Conservation (phyloP, 2,888 invertebrate species). For the Drosophila parthenogenetica region DNA sequence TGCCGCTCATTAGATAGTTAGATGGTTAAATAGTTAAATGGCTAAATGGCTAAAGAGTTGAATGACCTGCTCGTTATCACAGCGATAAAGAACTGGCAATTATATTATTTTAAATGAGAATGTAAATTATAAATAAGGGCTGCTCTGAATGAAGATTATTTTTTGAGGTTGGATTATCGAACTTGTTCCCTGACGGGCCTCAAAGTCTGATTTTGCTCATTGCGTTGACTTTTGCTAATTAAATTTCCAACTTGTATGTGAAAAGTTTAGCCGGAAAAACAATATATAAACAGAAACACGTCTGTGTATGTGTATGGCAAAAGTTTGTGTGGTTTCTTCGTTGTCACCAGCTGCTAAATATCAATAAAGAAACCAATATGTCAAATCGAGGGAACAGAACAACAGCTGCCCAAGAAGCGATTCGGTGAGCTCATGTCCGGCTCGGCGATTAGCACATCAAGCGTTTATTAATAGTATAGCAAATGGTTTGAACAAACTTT, state of each 20-base stretch:
- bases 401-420: conserved; percentile 55
- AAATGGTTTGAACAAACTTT: conserved; percentile 59
- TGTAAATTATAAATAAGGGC: conserved; percentile 33
- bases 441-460: conserved; percentile 76
- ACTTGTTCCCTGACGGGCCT: conserved; percentile 29
- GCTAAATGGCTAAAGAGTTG: conserved; percentile 2
- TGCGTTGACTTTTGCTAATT: conserved; percentile 65
- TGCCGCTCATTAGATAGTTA: conserved; percentile 58
- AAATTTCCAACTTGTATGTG: conserved; percentile 64
- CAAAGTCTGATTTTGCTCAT: conserved; percentile 28
- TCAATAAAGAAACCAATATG: conserved; percentile 82
- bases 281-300: conserved; percentile 47
- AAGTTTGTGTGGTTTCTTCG: conserved; percentile 46
- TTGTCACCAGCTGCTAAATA: conserved; percentile 72
- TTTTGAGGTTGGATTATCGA: conserved; percentile 18
- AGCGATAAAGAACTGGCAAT: conserved; percentile 42
- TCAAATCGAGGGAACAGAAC: conserved; percentile 47
- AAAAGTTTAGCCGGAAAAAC: conserved; percentile 56
- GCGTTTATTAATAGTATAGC: conserved; percentile 74
- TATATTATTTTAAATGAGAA: conserved; percentile 40
- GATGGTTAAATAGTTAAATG: conserved; percentile 13
- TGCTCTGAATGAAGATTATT: conserved; percentile 4
- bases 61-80: conserved; percentile 49
- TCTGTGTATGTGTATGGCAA: conserved; percentile 39
- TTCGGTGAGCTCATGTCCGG: conserved; percentile 39